Conservation (phyloP, 2,888 invertebrate genomes). For the Suillia variegata region DNA sequence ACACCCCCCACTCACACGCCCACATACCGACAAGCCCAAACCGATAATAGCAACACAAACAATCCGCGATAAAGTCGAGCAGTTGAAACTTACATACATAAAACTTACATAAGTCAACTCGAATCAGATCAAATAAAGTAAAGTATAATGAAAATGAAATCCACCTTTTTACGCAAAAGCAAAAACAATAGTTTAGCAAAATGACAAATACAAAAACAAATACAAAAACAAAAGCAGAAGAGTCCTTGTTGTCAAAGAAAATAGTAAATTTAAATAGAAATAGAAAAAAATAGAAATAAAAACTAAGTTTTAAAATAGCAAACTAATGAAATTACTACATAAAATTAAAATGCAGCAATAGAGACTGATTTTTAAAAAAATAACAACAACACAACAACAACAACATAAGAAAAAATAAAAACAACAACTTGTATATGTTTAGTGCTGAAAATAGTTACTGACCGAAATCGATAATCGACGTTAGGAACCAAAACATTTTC, state of each 20-base stretch:
- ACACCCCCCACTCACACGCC: slow-evolving; percentile 44
- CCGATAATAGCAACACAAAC: background rate
- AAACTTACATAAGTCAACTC: too few relatives aligned
- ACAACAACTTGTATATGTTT: slow-evolving; percentile 10
- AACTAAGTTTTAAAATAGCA: slow-evolving; percentile 28
- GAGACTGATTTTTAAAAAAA: slow-evolving; percentile 59
- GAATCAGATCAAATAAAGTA: slow-evolving; percentile 26
- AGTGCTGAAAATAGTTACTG: slow-evolving; percentile 15
- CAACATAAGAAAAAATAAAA: too few relatives aligned
- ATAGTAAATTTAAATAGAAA: slow-evolving; percentile 15
- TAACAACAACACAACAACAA: too few relatives aligned
- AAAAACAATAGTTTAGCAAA: slow-evolving; percentile 5
- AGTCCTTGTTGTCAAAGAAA: slow-evolving; percentile 13
- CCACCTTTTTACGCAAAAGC: slow-evolving; percentile 17
- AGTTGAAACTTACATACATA: background rate
- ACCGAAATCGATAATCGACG: slow-evolving; percentile 23
- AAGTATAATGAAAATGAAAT: slow-evolving; percentile 27
- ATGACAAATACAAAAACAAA: slow-evolving; percentile 18
- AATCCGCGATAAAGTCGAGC: background rate
- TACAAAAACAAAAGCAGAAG: slow-evolving; percentile 25
- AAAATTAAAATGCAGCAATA: slow-evolving; percentile 50
- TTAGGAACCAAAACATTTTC: slow-evolving; percentile 22
- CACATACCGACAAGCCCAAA: slow-evolving; percentile 11
- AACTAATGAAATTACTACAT: slow-evolving; percentile 27
- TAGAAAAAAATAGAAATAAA: slow-evolving; percentile 28